Evolutionary conservation across 2,797 vertebrate genomes (phyloP).

Genomic region (Micropoecilia bifurca): DNA sequence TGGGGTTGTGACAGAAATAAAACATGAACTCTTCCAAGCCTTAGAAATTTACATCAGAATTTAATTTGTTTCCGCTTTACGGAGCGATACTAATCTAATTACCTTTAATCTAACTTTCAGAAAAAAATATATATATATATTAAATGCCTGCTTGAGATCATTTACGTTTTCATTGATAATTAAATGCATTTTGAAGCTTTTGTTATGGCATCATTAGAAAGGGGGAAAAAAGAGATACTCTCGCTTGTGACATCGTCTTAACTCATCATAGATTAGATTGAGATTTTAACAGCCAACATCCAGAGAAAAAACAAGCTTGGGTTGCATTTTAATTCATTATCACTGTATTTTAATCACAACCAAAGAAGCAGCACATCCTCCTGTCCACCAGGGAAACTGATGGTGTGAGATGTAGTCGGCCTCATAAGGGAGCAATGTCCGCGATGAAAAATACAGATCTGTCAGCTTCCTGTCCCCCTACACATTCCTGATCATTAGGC

Average conservation of each 20-base stretch:
- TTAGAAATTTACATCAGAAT: background rate
- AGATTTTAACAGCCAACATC: slow-evolving; percentile 26
- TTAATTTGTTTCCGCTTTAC: background rate
- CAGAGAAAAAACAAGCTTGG: slow-evolving; percentile 37
- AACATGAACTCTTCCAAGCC: background rate
- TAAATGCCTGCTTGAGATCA: background rate
- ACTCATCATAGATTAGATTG: slow-evolving; percentile 24
- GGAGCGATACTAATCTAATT: background rate
- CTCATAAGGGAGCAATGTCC: slow-evolving; percentile 60
- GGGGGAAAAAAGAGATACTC: background rate
- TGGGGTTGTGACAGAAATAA: background rate
- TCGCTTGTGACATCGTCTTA: slow-evolving; percentile 30
- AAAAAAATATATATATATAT: background rate
- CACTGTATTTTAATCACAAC: slow-evolving; percentile 46
- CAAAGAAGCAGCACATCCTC: slow-evolving; percentile 40
- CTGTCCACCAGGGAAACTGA: slow-evolving; percentile 41
- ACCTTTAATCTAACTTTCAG: background rate
- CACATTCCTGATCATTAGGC: slow-evolving; percentile 71
- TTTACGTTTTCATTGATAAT: background rate
- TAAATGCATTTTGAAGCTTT: background rate
- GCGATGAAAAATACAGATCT: slow-evolving; percentile 75
- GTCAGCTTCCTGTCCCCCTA: slow-evolving; percentile 67
- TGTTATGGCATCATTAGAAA: background rate
- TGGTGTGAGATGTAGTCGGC: slow-evolving; percentile 40
- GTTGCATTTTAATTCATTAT: slow-evolving; percentile 24